Base-by-base conservation (phyloP, 2,888 invertebrate species). In the Hypercompe scribonia region DNA sequence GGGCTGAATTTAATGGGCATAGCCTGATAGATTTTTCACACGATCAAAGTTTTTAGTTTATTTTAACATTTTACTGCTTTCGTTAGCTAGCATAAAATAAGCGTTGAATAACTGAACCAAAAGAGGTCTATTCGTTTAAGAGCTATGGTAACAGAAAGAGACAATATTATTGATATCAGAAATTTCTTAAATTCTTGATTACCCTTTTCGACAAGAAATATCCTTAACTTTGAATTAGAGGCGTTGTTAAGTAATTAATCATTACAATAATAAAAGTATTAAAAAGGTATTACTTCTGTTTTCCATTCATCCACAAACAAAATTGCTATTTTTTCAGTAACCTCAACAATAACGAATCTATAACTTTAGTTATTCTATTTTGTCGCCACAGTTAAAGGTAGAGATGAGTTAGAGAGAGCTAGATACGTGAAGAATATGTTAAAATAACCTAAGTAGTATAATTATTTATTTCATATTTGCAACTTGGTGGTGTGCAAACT, bases 11-110 rank as follows among this genome's bases (percentile, higher is more conserved):
- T 86, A 87, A 88, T 85, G 85, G 89, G 86, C 80, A 73, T 82
- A 84, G 86, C 86, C 87, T 86, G 85, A 87, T 87, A 86, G 82
- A 88, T 84, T 86, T 88, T 85, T 86, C 81, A 86, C 84, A 81
- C 82, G 83, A 81, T 78, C 76, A 72, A 58, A 75, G 68, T 71
- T 71, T 70, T 76, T 70, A 70, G 71, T 78, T 75, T 72, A 72
- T 81, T 79, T 76, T 80, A 79, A 65, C 28, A 75, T 74, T 68
- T 72, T 65, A 67, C n/a, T 70, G 68, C 31, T 64, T 78, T 76
- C 65, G 73, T 70, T 68, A 83, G 74, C 24, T n/a, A 54, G 8
- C 50, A 54, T 54, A 24, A 21, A 50, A 8, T 7, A 50, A 50
- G 10, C 24, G 24, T 54, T 54, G 24, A 2, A 24, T 50, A 50